Conservation (phyloP, 2,888 invertebrate genomes). For the Chrysolina americana region DNA sequence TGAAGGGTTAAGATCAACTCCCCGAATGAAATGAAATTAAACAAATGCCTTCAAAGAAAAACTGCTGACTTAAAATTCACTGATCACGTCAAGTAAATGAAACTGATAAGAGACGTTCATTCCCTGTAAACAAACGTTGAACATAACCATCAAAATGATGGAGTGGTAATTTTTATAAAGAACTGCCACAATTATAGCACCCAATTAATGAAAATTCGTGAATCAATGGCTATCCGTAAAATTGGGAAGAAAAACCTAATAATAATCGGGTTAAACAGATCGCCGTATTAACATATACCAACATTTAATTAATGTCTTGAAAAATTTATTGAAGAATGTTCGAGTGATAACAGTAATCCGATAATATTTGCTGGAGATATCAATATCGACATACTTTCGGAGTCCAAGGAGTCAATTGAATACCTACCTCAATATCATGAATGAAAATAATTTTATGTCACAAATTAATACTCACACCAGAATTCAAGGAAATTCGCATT, state of each 20-base stretch:
- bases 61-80: too few species aligned
- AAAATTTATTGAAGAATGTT: too few species aligned
- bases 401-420: not conserved
- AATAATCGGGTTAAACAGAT: not conserved
- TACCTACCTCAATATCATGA: constrained; percentile 5
- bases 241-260: not conserved
- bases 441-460: not conserved
- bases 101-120: too few species aligned
- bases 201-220: not conserved
- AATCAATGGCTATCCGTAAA: not conserved
- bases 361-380: too few species aligned
- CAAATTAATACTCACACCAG: not conserved
- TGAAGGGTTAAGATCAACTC: too few species aligned
- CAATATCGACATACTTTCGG: not conserved
- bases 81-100: too few species aligned
- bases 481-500: not conserved
- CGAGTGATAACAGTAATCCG: too few species aligned
- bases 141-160: constrained; percentile 18
- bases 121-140: too few species aligned
- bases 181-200: not conserved
- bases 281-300: too few species aligned
- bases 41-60: too few species aligned
- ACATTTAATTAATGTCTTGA: too few species aligned
- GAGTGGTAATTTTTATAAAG: not conserved
- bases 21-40: too few species aligned